Evolutionary conservation across 2,797 vertebrate genomes (phyloP), one percentile per base, ranked within the genome.

Genomic region (Gymnodraco acuticeps): DNA sequence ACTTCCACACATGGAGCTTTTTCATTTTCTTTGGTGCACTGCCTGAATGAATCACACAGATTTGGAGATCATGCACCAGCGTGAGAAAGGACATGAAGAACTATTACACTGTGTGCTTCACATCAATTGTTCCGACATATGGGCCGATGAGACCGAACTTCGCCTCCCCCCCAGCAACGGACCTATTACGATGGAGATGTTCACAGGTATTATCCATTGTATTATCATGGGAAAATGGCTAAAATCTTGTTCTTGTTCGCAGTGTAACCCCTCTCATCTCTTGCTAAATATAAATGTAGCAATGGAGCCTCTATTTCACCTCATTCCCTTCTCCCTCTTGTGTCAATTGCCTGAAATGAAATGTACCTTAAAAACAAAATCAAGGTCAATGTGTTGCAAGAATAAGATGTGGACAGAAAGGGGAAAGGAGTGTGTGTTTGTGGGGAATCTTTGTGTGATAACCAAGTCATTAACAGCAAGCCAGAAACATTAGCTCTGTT

Each of bases 221-320:
- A 88, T 89, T 88, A 90, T 77, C 68, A 79, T 64, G 81, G 89
- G 89, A 45, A 84, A 90, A 91, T 90, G 83, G 83, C 60, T 80
- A 54, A 66, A 65, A 73, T 73, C 70, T 70, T 27, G 19, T 64
- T 84, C 79, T 82, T 16, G 0, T 75, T 54, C 15, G 0, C 31
- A 2, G 27, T 4, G 12, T 51, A 43, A 43, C 17, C 47, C 63
- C 46, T 58, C 45, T 61, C 5, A 17, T 54, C 63, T 38, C 71
- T n/a, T 27, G 19, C 54, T 53, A 65, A 17, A 38, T 38, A 13
- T 2, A 17, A 63, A 17, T 19, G 46, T 20, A 20, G 15, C 19
- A 50, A 67, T 9, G 33, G 17, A 48, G 31, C 17, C 4, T 17
- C 27, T 11, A 27, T 76, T 73, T 54, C 12, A 72, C 71, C 52